A percentile compares a stretch with the other conserved stretches of the same genome.
These are phyloP conservation scores for Tricholauxania praeusta DNA, from an alignment of 2,888 invertebrate species.

Conservation along the genomic window DNA sequence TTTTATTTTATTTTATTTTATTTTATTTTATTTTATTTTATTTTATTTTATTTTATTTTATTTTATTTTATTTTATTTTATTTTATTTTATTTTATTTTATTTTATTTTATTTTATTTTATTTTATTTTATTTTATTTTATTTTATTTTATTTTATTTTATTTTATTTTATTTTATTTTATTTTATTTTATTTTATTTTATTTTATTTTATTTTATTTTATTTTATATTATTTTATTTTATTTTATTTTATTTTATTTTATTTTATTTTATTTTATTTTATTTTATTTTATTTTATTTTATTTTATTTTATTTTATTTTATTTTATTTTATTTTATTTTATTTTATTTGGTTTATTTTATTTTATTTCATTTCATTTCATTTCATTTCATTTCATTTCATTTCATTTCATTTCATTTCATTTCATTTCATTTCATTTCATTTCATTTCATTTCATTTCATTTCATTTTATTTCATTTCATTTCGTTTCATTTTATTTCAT, in stretches of 20 bases:
- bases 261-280: not conserved
- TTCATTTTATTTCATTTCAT: not conserved
- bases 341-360: not conserved
- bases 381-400: not conserved
- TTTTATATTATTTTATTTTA: slow-evolving; percentile 19
- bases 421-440: not conserved
- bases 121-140: too few species aligned
- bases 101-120: too few species aligned
- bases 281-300: too few species aligned
- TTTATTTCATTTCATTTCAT: not conserved
- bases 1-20: too few species aligned
- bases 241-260: not conserved
- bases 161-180: too few species aligned
- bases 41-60: too few species aligned
- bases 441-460: not conserved
- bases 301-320: slow-evolving; percentile 22
- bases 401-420: not conserved
- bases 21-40: too few species aligned
- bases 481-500: not conserved
- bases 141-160: too few species aligned
- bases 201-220: slow-evolving; percentile 14
- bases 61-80: too few species aligned
- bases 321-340: not conserved
- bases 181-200: too few species aligned
- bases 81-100: too few species aligned